These are phyloP conservation scores for Erpobdella octoculata DNA, from an alignment of 2,888 invertebrate species.

Conservation along the genomic window DNA sequence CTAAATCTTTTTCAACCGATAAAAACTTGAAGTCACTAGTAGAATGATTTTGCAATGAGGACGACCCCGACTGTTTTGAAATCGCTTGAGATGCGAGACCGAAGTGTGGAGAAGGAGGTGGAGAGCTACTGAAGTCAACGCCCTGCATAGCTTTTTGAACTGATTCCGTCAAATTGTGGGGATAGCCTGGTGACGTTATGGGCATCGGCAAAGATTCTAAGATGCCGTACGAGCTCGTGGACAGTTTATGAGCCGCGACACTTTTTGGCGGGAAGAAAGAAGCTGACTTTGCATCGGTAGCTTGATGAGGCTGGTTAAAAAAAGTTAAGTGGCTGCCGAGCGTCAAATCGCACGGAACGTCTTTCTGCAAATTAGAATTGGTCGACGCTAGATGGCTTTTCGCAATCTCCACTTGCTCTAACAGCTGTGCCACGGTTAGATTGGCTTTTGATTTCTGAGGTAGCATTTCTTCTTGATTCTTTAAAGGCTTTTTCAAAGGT, in stretches of 20 bases:
- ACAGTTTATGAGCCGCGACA: neutral
- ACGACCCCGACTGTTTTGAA: neutral
- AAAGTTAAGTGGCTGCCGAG: too few relatives aligned
- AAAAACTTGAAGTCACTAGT: neutral
- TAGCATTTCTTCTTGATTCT: constrained; percentile 14
- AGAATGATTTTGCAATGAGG: neutral
- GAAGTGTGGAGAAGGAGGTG: constrained; percentile 33
- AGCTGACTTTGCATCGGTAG: constrained; percentile 4
- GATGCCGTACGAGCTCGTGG: neutral
- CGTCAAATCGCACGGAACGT: too few relatives aligned
- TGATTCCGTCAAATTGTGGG: constrained; percentile 36
- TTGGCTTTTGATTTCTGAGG: constrained; percentile 22
- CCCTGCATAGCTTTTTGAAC: constrained; percentile 36
- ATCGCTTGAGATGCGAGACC: neutral
- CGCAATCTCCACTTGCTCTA: constrained; percentile 29
- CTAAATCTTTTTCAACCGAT: neutral
- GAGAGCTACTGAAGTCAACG: constrained; percentile 32
- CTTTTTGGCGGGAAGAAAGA: neutral
- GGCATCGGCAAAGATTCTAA: constrained; percentile 33
- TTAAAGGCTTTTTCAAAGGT: constrained; percentile 11
- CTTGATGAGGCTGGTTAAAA: neutral
- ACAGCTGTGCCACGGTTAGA: constrained; percentile 31
- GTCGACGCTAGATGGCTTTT: constrained; percentile 16
- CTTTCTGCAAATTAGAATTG: neutral
- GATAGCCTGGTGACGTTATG: constrained; percentile 37